These are phyloP conservation scores for Cotesia glomerata DNA, from an alignment of 1,140 invertebrate genomes.

Conservation along the genomic window DNA sequence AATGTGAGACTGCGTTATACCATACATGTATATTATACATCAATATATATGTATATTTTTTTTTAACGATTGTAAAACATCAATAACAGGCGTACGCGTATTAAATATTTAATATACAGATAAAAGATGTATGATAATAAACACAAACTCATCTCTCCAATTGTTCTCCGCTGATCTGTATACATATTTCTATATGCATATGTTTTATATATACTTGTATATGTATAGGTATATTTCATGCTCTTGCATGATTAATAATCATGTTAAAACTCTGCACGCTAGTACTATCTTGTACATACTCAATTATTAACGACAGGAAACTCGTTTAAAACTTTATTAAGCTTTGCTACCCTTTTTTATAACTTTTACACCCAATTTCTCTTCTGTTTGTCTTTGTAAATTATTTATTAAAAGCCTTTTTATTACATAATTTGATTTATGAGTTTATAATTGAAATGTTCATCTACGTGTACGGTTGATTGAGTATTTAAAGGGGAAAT, in stretches of 20 bases:
- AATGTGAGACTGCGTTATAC: slow-evolving; percentile 20
- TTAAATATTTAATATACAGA: background rate
- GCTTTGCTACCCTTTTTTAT: background rate
- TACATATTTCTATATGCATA: background rate
- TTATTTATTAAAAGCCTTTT: too few relatives aligned
- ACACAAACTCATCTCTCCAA: slow-evolving; percentile 9
- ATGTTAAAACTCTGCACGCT: slow-evolving; percentile 3
- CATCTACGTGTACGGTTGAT: too few relatives aligned
- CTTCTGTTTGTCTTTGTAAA: background rate
- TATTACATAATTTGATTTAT: too few relatives aligned
- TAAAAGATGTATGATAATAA: background rate
- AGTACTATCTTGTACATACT: slow-evolving; percentile 16
- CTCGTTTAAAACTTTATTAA: background rate
- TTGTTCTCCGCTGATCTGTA: background rate
- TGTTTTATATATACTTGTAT: background rate
- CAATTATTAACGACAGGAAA: background rate
- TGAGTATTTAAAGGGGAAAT: too few relatives aligned
- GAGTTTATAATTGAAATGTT: too few relatives aligned
- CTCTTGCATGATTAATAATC: slow-evolving; percentile 4
- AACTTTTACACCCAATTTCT: background rate
- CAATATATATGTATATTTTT: slow-evolving; percentile 2
- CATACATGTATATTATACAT: background rate
- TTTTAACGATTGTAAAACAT: background rate
- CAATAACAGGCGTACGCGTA: slow-evolving; percentile 31
- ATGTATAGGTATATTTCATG: background rate